phyloP scores from a whole-genome alignment of 2,113 vertebrate species.

The Puntigrus tetrazona region DNA sequence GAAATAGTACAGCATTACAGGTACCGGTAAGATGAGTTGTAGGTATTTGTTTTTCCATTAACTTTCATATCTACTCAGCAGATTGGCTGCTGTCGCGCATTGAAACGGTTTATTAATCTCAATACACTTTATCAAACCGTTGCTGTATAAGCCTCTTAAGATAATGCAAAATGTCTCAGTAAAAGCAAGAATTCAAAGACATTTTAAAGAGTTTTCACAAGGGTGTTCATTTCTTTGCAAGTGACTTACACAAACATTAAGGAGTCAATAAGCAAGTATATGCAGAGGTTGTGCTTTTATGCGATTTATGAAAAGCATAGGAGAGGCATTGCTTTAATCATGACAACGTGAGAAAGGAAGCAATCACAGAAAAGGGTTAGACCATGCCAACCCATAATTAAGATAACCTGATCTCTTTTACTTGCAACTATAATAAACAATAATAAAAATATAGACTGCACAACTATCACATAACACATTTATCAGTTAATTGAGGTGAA shows the following conservation, averaged over 20 bases:
- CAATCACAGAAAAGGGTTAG: background rate
- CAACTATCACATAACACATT: background rate
- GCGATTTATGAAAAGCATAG: background rate
- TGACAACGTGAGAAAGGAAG: background rate
- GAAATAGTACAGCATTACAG: constrained; percentile 16
- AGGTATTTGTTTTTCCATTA: background rate
- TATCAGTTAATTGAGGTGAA: background rate
- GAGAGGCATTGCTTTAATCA: background rate
- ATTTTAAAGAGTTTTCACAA: constrained; percentile 1
- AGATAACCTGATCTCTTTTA: background rate
- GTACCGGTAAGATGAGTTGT: background rate
- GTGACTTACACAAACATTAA: background rate
- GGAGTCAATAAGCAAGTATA: background rate
- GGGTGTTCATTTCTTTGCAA: background rate
- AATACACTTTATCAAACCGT: background rate
- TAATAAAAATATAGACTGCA: background rate
- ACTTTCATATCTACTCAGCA: background rate
- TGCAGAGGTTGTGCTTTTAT: background rate
- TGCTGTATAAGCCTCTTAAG: background rate
- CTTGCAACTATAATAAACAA: constrained; percentile 1
- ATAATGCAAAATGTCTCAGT: background rate
- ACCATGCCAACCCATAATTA: background rate
- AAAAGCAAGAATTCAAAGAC: background rate
- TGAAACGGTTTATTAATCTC: background rate
- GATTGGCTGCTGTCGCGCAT: background rate